Conservation (phyloP, 92 coral and sea anemone genomes). For the Parazoanthus atlanticus region DNA sequence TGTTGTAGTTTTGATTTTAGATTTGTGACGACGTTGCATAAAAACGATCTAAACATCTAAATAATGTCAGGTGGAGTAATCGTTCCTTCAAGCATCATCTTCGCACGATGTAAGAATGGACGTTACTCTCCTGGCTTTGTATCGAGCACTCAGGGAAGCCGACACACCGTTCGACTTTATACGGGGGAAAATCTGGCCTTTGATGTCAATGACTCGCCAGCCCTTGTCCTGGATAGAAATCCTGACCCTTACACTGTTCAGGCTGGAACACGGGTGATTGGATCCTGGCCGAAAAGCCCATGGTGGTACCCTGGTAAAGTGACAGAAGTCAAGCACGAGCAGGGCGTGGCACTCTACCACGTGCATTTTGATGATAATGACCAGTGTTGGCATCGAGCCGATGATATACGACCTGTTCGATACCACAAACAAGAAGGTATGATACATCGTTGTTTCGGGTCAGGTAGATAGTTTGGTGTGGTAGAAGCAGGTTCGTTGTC, state of each 20-base stretch:
- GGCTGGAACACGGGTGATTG: conserved; percentile 75
- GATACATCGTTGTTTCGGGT: neutral
- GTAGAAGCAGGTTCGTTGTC: neutral
- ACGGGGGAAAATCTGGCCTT: conserved; percentile 36
- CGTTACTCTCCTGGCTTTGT: conserved; percentile 69
- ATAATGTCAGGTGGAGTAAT: conserved; percentile 51
- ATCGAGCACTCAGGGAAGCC: conserved; percentile 59
- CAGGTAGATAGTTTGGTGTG: neutral
- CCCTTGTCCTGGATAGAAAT: conserved; percentile 61
- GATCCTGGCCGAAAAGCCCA: conserved; percentile 52
- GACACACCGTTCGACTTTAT: conserved; percentile 60
- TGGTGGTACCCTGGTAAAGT: conserved; percentile 72
- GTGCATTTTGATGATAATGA: conserved; percentile 65
- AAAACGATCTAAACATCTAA: neutral
- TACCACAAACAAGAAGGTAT: conserved; percentile 65
- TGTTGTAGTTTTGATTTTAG: too few species aligned
- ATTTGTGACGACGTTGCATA: neutral
- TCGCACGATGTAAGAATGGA: conserved; percentile 63
- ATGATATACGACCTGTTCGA: conserved; percentile 66
- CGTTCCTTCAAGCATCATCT: conserved; percentile 73
- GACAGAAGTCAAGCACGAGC: conserved; percentile 51
- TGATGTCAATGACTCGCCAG: conserved; percentile 65
- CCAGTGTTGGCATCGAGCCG: conserved; percentile 63
- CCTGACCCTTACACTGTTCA: conserved; percentile 58
- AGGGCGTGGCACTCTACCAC: conserved; percentile 49